Base-by-base conservation (phyloP, 2,113 vertebrate species). In the Anolis sagrei region DNA sequence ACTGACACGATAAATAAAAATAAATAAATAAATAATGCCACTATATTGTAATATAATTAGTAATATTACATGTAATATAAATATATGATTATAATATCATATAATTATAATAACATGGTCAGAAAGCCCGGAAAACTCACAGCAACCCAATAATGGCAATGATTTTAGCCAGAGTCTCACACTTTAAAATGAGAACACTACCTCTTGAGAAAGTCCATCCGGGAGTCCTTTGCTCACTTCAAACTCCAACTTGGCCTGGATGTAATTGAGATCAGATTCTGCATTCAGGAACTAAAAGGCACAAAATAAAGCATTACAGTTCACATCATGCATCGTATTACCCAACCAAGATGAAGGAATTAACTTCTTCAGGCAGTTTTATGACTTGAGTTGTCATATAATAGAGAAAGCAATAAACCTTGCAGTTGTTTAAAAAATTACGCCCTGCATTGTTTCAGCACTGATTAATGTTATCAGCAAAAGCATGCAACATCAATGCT, bases 221-320 rank as follows among this genome's bases (percentile, higher is more conserved):
- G 96, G 94, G 80, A 96, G 83, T 68, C n/a, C 96, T 86, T 94
- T 97, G 94, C 95, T 94, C 85, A 98, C 97, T 93, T 99, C 98
- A 93, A 97, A 97, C 93, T 98, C 97, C 95, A 99, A 85, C 79
- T 96, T 97, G 90, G 97, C 97, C 68, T 98, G 97, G 85, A 99
- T 98, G 92, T 97, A 98, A 88, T 98, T 97, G 97, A 99, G 95
- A 92, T 98, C 98, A 76, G 98, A 97, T 91, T 99, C 97, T 27
- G 97, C 97, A 93, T 98, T 98, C 96, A 98, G 97, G 96, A 99
- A 99, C 98, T 99, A 94, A 94, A 96, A 96, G 82, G 92, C 64
- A 86, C 54, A 83, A 94, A 58, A 80, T 0, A 61, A 91, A 93
- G 78, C 95, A 90, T 27, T 76, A 93, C 23, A 87, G 79, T 11